phyloP scores from a whole-genome alignment of 2,113 vertebrate species.

The Chaetodon auriga region DNA sequence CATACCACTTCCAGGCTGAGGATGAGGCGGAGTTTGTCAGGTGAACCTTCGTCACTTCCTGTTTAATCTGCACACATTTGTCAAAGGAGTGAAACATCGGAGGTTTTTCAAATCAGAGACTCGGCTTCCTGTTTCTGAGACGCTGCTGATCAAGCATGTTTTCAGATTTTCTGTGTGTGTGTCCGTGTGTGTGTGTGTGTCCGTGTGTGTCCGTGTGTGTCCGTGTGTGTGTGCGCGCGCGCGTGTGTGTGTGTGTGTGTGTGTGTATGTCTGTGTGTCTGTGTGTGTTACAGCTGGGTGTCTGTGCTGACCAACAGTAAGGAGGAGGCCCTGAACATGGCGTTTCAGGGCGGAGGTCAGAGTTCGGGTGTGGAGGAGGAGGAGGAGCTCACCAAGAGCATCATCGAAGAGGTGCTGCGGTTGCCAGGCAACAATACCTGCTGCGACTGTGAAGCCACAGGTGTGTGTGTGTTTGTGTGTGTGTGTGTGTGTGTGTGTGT shows the following conservation, averaged over 20 bases:
- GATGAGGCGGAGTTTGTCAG: slow-evolving; percentile 16
- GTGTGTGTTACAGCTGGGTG: slow-evolving; percentile 86
- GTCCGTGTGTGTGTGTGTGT: not conserved
- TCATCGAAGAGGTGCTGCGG: slow-evolving; percentile 91
- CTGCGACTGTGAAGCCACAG: slow-evolving; percentile 66
- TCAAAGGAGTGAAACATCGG: no score
- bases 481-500: not conserved
- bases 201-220: no score
- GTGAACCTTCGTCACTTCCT: not conserved
- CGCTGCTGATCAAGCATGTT: no score
- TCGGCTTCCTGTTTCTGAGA: no score
- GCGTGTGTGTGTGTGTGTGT: not conserved
- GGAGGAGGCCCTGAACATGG: slow-evolving; percentile 93
- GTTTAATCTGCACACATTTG: not conserved
- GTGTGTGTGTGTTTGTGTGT: slow-evolving; percentile 13
- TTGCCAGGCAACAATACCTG: slow-evolving; percentile 90
- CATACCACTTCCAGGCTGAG: slow-evolving; percentile 35
- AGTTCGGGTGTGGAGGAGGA: slow-evolving; percentile 91
- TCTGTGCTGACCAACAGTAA: slow-evolving; percentile 88
- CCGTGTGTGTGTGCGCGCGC: not conserved
- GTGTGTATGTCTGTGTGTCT: no score
- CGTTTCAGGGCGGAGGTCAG: slow-evolving; percentile 90
- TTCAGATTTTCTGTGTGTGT: no score
- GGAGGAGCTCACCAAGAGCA: slow-evolving; percentile 92
- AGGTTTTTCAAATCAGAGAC: no score